Base-by-base conservation (phyloP, 1,140 invertebrate species). In the Sesamia nonagrioides region DNA sequence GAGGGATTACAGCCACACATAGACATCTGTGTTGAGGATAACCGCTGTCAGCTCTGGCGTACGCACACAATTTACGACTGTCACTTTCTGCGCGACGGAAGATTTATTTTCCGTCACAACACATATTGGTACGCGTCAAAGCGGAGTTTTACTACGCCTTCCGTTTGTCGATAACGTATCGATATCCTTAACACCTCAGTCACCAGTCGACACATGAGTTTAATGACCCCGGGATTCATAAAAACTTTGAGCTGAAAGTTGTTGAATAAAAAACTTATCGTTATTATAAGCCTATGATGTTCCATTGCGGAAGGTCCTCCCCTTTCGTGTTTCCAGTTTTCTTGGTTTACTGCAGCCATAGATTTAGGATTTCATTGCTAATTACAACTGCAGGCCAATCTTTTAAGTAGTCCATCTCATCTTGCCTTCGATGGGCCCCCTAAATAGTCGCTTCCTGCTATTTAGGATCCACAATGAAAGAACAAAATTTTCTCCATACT, bases 141-240 rank as follows among this genome's bases (percentile, higher is more conserved):
- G 18, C 42, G 18, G 81, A 80, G 79, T 77, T 84, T 83, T 86
- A 82, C 77, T 77, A 80, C 73, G 15, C 66, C 60, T 63, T 63
- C 60, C 60, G 60, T n/a, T 13, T 83, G 80, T 78, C 84, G 81
- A 86, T 84, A 82, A 80, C 78, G 60, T 77, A 74, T 69, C 82
- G 81, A 84, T 81, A 82, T 84, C 81, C 77, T 79, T 77, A 74
- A 75, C 77, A 80, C 50, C 45, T 15, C 68, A 78, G 37, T 75
- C 37, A 58, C 27, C 48, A 17, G 77, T 8, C 37, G 15, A 48
- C 27, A 35, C 52, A 40, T 27, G 54, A 69, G 11, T 6, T 8
- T 56, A 15, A 17, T n/a, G 8, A 4, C 35, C 7, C 15, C 50
- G 18, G 21, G 40, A 68, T 45, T 68, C 15, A 7, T 13, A n/a